Evolutionary conservation across 2,888 invertebrate genomes (phyloP).

Genomic region (Hypsopygia costalis): DNA sequence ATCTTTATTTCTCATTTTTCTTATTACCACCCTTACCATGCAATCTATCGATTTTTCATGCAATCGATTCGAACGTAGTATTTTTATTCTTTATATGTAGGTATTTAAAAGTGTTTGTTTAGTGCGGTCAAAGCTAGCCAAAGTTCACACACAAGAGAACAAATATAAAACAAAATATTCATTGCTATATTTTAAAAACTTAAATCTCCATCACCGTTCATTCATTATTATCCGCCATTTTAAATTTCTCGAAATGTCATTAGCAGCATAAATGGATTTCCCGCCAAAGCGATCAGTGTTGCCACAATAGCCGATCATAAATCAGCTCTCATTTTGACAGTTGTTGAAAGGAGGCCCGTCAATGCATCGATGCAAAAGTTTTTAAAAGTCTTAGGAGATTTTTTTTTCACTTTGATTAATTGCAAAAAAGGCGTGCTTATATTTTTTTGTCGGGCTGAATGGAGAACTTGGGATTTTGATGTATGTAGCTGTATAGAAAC

Average conservation of each 20-base stretch:
- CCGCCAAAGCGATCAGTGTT: slow-evolving; percentile 70
- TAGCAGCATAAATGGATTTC: slow-evolving; percentile 70
- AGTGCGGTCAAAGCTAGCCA: no score
- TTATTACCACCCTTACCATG: no score
- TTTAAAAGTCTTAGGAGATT: slow-evolving; percentile 46
- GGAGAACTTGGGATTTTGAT: slow-evolving; percentile 35
- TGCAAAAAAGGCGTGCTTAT: slow-evolving; percentile 47
- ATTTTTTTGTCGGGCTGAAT: slow-evolving; percentile 29
- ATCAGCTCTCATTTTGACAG: slow-evolving; percentile 74
- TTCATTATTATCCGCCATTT: slow-evolving; percentile 27
- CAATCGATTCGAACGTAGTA: no score
- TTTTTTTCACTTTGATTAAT: slow-evolving; percentile 63
- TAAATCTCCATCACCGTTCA: background rate
- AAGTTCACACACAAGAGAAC: no score
- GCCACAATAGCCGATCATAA: slow-evolving; percentile 74
- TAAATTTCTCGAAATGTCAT: slow-evolving; percentile 67
- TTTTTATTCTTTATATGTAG: no score
- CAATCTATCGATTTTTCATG: no score
- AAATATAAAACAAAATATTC: no score
- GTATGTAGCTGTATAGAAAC: slow-evolving; percentile 8
- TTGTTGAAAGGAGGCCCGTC: slow-evolving; percentile 70
- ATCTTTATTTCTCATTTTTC: no score
- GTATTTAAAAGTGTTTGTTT: no score
- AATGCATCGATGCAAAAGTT: slow-evolving; percentile 75
- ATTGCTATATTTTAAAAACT: no score